These are phyloP conservation scores for Centruroides vittatus DNA, from an alignment of 1,140 invertebrate species.

Conservation along the genomic window DNA sequence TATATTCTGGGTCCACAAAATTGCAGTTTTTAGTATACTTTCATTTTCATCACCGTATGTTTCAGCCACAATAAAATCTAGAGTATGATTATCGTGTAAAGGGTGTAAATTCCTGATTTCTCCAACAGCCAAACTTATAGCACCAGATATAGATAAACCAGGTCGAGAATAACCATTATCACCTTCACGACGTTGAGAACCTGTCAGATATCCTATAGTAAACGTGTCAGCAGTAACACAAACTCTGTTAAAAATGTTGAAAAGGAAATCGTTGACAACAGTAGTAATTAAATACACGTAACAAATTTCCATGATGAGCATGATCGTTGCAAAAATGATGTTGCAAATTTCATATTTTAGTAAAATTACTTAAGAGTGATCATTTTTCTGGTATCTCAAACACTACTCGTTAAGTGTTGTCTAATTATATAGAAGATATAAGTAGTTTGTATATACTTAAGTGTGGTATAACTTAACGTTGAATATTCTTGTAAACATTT, in stretches of 20 bases:
- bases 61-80: constrained; percentile 73
- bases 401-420: too few species aligned
- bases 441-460: too few species aligned
- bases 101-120: constrained; percentile 23
- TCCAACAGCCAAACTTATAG: constrained; percentile 57
- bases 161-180: constrained; percentile 62
- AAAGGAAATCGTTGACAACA: too few species aligned
- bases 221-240: constrained; percentile 11
- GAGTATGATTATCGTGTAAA: constrained; percentile 28
- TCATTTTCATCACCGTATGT: constrained; percentile 77
- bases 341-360: too few species aligned
- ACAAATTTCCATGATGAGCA: too few species aligned
- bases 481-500: too few species aligned
- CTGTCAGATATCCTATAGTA: constrained; percentile 35
- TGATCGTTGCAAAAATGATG: too few species aligned
- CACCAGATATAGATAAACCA: constrained; percentile 57
- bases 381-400: too few species aligned
- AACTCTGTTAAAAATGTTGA: neutral
- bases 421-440: too few species aligned
- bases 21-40: constrained; percentile 70
- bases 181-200: constrained; percentile 52
- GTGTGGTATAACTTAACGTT: too few species aligned
- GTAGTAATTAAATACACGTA: too few species aligned
- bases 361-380: too few species aligned
- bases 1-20: constrained; percentile 69